Conservation (phyloP, 1,140 invertebrate species). For the Tenebrio molitor region DNA sequence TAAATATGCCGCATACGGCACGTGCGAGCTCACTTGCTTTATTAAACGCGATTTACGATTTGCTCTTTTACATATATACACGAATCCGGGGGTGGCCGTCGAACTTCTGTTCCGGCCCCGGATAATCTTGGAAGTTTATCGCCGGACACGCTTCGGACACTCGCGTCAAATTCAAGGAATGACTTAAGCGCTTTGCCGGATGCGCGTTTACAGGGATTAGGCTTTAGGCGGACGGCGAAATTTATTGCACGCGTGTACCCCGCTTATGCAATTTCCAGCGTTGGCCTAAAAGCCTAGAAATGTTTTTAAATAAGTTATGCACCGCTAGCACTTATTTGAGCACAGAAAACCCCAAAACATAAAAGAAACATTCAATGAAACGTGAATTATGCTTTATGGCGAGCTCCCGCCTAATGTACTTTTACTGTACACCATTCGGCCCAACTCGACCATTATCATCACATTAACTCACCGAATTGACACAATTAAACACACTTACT, state of each 20-base stretch:
- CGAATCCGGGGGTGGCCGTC: constrained; percentile 2
- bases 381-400: constrained; percentile 43
- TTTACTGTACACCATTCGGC: constrained; percentile 35
- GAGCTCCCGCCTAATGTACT: constrained; percentile 24
- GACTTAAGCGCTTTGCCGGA: constrained; percentile 17
- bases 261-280: constrained; percentile 26
- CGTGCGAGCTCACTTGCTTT: constrained; percentile 48
- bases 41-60: constrained; percentile 53
- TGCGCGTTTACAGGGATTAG: neutral
- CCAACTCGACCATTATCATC: constrained; percentile 17
- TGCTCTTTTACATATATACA: constrained; percentile 39
- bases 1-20: constrained; percentile 54
- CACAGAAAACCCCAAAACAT: constrained; percentile 35
- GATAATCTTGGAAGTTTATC: constrained; percentile 29
- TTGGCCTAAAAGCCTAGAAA: constrained; percentile 22
- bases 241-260: too few species aligned
- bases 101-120: neutral
- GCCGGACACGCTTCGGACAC: constrained; percentile 20
- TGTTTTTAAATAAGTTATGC: constrained; percentile 34
- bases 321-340: constrained; percentile 32
- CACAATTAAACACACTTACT: constrained; percentile 1
- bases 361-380: constrained; percentile 47
- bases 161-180: constrained; percentile 22
- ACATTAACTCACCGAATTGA: constrained; percentile 8
- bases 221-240: too few species aligned